Evolutionary conservation across 2,113 vertebrate species (phyloP), one percentile per base, ranked within the genome.

Genomic region (Pelodiscus sinensis): DNA sequence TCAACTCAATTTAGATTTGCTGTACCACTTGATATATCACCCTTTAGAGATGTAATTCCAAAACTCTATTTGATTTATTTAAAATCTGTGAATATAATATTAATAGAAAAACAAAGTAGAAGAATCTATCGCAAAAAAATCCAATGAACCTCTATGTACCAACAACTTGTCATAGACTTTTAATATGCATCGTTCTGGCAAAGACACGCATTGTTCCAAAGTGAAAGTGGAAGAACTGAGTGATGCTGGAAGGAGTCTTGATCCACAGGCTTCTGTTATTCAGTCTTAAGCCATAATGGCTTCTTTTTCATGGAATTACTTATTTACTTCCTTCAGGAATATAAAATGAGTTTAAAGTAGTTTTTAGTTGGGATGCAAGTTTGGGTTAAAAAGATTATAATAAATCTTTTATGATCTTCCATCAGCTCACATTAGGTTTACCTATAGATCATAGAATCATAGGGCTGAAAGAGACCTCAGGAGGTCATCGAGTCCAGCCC

Each of bases 311-410:
- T 54, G 86, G 89, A 93, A 97, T 91, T 96, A 90, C 89, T 96
- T 96, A 97, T 91, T 97, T 95, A 94, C 89, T 93, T 96, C 94
- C 94, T 95, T 96, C 95, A 92, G 71, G 84, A 96, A 94, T 81
- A 93, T 97, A 97, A 97, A 97, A 95, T 81, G 91, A 95, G 94
- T 96, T 97, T 94, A 94, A 97, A 97, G 96, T 88, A 96, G 92
- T 91, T 96, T 6, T 96, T 97, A 86, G 89, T 92, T 81, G 88
- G 96, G 87, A 92, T 91, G 94, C 90, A 94, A 96, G 96, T 95
- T 94, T 93, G 96, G 85, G 91, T 94, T 96, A 96, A 95, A 95
- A 96, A 97, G 97, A 97, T 97, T 95, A 97, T 88, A 94, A 89
- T 27, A 94, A 97, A 97, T 94, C 96, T 94, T 92, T 94, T 94